Conservation (phyloP, 2,113 vertebrate species). For the Sigmodon hispidus region DNA sequence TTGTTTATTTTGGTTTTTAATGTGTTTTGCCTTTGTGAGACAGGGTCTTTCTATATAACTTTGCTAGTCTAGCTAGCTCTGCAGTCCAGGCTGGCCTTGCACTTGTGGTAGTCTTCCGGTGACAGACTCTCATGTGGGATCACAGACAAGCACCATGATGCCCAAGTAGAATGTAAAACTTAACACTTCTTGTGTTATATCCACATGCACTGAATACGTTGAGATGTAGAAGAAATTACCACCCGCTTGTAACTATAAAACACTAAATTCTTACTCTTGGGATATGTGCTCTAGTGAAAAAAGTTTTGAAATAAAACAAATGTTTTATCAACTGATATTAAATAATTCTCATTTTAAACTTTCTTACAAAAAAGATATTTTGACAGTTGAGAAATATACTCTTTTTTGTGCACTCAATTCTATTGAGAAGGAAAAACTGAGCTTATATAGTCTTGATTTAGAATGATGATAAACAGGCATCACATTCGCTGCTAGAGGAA, state of each 20-base stretch:
- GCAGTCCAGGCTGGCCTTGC: neutral
- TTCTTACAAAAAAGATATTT: constrained; percentile 5
- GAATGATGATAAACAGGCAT: constrained; percentile 7
- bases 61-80: neutral
- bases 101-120: too few species aligned
- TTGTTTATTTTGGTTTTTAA: neutral
- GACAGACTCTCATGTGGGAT: neutral
- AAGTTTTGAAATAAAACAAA: neutral
- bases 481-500: neutral
- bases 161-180: neutral
- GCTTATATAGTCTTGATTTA: neutral
- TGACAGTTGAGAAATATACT: neutral
- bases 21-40: neutral
- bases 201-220: neutral
- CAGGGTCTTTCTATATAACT: neutral
- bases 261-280: neutral
- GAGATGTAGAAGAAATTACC: neutral
- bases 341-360: constrained; percentile 28
- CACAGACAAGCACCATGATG: neutral
- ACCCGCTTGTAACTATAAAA: neutral
- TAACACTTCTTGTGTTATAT: neutral
- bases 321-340: neutral
- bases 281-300: neutral
- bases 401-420: neutral
- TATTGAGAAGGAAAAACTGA: neutral